Evolutionary conservation across 1,140 invertebrate genomes (phyloP).

Genomic region (Caenorhabditis latens): DNA sequence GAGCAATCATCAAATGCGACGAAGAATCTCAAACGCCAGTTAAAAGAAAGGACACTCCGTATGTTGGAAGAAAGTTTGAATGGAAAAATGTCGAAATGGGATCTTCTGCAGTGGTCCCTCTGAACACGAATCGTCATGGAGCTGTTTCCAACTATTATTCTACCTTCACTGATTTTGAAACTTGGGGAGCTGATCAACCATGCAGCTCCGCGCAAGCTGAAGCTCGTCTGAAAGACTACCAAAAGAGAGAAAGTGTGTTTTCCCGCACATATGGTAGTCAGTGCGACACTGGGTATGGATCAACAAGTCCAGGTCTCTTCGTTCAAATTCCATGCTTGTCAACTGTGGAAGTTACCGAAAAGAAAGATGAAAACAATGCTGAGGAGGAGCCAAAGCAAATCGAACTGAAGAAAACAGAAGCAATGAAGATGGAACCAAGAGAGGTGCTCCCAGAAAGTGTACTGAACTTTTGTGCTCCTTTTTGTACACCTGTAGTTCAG

Average conservation of each 20-base stretch:
- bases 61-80: neutral
- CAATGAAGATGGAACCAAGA: too few species aligned
- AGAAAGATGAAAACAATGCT: neutral
- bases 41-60: neutral
- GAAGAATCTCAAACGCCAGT: neutral
- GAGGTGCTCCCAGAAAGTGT: too few species aligned
- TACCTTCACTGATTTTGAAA: too few species aligned
- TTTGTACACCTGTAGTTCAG: too few species aligned
- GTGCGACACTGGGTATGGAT: neutral
- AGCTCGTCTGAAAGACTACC: neutral
- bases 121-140: too few species aligned
- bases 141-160: too few species aligned
- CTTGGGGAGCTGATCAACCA: neutral
- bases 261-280: too few species aligned
- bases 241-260: too few species aligned
- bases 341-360: neutral
- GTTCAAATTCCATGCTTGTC: neutral
- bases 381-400: neutral
- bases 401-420: neutral
- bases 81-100: too few species aligned
- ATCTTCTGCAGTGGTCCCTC: too few species aligned
- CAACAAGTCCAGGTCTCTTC: neutral
- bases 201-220: conserved; percentile 14
- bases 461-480: too few species aligned
- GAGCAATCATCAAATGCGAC: too few species aligned